Evolutionary conservation across 2,113 vertebrate species (phyloP).

Genomic region (Siphamia tubifer): DNA sequence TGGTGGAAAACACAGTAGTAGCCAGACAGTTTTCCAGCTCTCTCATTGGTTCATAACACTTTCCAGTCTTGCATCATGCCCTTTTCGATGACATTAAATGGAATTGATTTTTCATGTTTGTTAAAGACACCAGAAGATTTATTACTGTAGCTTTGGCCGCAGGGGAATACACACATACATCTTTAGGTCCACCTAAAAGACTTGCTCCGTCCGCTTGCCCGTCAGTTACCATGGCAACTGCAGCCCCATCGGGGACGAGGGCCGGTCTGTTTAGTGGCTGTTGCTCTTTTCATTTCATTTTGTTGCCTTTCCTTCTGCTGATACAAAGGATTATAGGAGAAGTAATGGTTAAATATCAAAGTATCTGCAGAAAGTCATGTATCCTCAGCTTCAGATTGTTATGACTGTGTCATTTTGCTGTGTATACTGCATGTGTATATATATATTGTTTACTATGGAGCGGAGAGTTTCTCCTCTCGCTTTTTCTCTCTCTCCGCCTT

Average conservation of each 20-base stretch:
- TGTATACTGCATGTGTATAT: no score
- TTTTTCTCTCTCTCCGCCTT: no score
- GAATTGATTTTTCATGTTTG: slow-evolving; percentile 21
- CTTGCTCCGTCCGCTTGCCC: neutral
- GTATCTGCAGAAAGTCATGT: no score
- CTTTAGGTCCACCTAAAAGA: slow-evolving; percentile 18
- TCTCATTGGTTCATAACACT: neutral
- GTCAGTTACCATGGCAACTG: slow-evolving; percentile 34
- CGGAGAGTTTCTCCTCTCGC: no score
- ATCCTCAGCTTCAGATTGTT: no score
- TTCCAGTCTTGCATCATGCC: neutral
- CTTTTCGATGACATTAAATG: neutral
- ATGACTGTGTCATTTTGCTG: no score
- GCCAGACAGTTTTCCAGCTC: neutral
- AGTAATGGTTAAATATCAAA: neutral
- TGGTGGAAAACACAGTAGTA: neutral
- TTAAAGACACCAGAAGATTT: slow-evolving; percentile 26
- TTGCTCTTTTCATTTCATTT: neutral
- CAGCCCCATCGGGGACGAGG: neutral
- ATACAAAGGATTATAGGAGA: no score
- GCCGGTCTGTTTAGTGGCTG: neutral
- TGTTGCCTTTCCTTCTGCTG: neutral
- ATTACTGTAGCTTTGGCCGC: slow-evolving; percentile 28
- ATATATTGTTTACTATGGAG: no score
- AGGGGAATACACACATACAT: slow-evolving; percentile 10